Evolutionary conservation across 2,888 invertebrate species (phyloP).

Genomic region (Conus canariensis): DNA sequence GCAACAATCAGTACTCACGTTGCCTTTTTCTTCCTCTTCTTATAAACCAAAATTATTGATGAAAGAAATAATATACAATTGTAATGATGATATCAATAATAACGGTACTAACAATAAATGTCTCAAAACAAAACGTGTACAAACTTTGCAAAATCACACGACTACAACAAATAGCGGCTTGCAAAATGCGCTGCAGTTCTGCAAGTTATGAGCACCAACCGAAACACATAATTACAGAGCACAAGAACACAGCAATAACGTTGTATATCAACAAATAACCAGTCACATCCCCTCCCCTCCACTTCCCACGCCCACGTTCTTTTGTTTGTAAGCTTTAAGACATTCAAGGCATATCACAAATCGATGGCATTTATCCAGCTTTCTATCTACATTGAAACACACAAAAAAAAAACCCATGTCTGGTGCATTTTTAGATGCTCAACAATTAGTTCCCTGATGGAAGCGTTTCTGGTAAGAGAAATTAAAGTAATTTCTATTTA

Average conservation of each 20-base stretch:
- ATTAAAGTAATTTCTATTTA: no score
- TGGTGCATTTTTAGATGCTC: neutral
- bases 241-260: no score
- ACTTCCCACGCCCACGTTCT: neutral
- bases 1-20: no score
- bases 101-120: no score
- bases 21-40: no score
- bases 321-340: neutral
- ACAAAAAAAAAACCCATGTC: neutral
- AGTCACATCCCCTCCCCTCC: no score
- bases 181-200: neutral
- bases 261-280: no score
- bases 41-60: no score
- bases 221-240: neutral
- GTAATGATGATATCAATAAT: no score
- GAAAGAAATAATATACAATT: no score
- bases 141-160: no score
- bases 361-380: neutral
- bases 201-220: neutral
- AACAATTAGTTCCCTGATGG: neutral
- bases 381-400: neutral
- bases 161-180: neutral
- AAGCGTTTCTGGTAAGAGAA: neutral
- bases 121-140: no score
- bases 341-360: neutral